Base-by-base conservation (phyloP, 2,113 vertebrate genomes). In the Brachyhypopomus gauderio region DNA sequence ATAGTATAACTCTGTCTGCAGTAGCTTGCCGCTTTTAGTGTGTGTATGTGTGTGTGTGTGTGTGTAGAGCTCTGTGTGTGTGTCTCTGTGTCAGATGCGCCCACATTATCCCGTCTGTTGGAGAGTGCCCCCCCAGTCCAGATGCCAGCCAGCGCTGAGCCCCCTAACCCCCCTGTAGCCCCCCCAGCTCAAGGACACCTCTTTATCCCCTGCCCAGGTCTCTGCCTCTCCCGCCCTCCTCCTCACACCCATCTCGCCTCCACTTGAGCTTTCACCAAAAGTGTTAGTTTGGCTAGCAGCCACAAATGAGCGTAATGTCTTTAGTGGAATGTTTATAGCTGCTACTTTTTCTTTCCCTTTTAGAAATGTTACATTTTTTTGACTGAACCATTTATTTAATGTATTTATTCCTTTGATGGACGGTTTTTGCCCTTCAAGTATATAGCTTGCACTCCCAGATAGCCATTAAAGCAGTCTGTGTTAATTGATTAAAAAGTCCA, bases 21-120 rank as follows among this genome's bases (percentile, higher is more conserved):
- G n/a, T 64, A 48, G 64, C 64, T 72, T 23, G 36, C 16, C 34
- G 72, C 76, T 72, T 79, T 59, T 69, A 58, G 64, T 79, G 82
- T 83, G 55, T 58, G 93, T 88, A 90, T 48, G 72, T 74, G 76
- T 89, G 76, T 89, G 92, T 89, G 93, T 86, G 59, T 77, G 79
- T 76, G 58, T 86, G 66, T 84, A 78, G 77, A 22, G 16, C 55
- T 93, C 80, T 93, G 88, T 81, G 41, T 80, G 25, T 87, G 66
- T 87, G 67, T 79, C 92, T 92, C 88, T 90, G 88, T 90, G 92
- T 91, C 93, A 96, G 95, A 95, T 94, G 94, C 94, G 90, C 95
- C 95, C 90, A 96, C 94, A 88, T 93, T 96, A 93, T 96, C 95
- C 88, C 94, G 95, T 94, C 94, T 96, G 94, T 92, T 96, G 95